These are phyloP conservation scores for Gryon sp. DNA, from an alignment of 1,140 invertebrate genomes.

Conservation along the genomic window DNA sequence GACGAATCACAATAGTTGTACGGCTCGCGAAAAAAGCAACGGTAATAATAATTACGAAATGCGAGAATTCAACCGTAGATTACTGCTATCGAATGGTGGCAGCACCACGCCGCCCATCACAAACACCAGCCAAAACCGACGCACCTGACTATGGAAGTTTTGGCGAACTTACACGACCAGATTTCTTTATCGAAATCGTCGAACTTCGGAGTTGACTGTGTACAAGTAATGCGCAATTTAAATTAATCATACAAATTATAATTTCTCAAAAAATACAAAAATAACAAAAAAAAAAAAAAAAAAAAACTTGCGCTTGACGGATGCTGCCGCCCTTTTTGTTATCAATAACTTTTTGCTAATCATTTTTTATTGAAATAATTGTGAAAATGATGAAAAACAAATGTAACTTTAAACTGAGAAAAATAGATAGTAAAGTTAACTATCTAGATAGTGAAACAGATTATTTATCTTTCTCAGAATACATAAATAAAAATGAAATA, in stretches of 20 bases:
- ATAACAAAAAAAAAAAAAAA: no score
- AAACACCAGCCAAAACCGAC: slow-evolving; percentile 69
- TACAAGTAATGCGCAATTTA: slow-evolving; percentile 70
- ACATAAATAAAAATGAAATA: no score
- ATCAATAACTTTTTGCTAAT: no score
- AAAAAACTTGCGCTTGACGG: no score
- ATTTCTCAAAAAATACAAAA: no score
- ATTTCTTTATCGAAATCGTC: slow-evolving; percentile 73
- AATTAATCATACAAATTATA: slow-evolving; percentile 15
- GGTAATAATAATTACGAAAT: slow-evolving; percentile 89
- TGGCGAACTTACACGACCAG: slow-evolving; percentile 74
- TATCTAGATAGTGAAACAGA: no score
- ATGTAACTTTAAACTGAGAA: no score
- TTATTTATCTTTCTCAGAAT: no score
- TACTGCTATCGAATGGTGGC: slow-evolving; percentile 73
- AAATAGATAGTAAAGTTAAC: no score
- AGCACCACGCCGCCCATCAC: slow-evolving; percentile 67
- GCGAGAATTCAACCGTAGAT: slow-evolving; percentile 81
- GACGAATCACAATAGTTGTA: slow-evolving; percentile 70
- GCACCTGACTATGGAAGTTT: slow-evolving; percentile 79
- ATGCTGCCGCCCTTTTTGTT: no score
- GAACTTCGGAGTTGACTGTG: slow-evolving; percentile 71
- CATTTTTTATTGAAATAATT: no score
- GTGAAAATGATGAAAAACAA: no score
- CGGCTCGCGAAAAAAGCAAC: slow-evolving; percentile 82